A percentile compares a stretch with the other conserved stretches of the same genome.
Evolutionary conservation across 2,797 vertebrate genomes (phyloP).

Genomic region (Myiotriccus ornatus): DNA sequence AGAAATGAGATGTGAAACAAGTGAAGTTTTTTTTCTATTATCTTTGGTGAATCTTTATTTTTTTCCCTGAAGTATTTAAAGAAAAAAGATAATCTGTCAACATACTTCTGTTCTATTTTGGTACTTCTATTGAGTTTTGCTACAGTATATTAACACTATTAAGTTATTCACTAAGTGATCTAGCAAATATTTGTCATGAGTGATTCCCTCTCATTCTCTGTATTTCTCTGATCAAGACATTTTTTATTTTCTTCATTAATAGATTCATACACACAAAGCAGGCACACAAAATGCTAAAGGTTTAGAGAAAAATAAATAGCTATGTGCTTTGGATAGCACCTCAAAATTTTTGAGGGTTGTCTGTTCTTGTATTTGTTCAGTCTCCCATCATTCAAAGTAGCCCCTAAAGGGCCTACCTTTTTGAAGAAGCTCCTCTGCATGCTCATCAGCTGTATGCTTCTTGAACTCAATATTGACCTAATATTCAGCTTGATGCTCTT

Average conservation of each 20-base stretch:
- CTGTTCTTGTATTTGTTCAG: not conserved
- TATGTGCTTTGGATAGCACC: not conserved
- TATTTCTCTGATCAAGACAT: not conserved
- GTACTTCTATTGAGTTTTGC: not conserved
- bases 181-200: not conserved
- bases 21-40: not conserved
- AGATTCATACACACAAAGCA: not conserved
- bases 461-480: not conserved
- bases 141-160: not conserved
- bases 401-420: not conserved
- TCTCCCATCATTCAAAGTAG: not conserved
- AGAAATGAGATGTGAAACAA: not conserved
- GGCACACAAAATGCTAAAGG: accelerated
- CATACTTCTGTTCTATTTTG: not conserved
- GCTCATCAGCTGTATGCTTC: not conserved
- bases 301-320: not conserved
- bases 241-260: not conserved
- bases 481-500: not conserved
- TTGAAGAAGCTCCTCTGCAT: not conserved
- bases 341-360: not conserved
- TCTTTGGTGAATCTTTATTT: not conserved
- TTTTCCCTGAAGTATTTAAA: not conserved
- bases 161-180: not conserved
- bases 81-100: not conserved
- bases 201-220: not conserved